A percentile compares a stretch with the other conserved stretches of the same genome.
Evolutionary conservation across 2,888 invertebrate species (phyloP).

Genomic region (Drosophila cracens): DNA sequence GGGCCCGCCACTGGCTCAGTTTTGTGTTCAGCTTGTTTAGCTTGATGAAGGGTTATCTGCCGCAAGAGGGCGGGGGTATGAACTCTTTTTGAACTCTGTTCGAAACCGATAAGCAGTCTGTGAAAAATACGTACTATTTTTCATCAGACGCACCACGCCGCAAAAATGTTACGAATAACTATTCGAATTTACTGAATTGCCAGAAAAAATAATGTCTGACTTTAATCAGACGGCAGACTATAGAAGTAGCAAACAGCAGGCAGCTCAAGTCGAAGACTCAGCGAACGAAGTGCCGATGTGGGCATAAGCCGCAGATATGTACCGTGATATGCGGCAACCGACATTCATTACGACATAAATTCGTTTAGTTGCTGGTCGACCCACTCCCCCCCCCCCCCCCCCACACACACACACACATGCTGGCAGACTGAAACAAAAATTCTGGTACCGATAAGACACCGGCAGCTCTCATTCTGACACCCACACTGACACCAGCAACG

Average conservation of each 20-base stretch:
- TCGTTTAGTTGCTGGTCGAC: conserved; percentile 55
- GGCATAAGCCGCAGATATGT: conserved; percentile 66
- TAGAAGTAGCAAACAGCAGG: conserved; percentile 2
- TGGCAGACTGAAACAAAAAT: conserved; percentile 15
- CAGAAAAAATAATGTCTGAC: conserved; percentile 20
- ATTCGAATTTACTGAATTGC: conserved; percentile 41
- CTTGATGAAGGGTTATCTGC: conserved; percentile 23
- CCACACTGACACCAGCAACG: conserved; percentile 4
- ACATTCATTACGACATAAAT: conserved; percentile 78
- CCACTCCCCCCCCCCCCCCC: not conserved
- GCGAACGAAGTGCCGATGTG: conserved; percentile 54
- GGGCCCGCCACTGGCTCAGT: conserved; percentile 17
- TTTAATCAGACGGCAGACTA: conserved; percentile 38
- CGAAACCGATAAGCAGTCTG: conserved; percentile 30
- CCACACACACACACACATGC: conserved; percentile 2
- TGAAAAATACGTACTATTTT: conserved; percentile 23
- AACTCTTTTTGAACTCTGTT: conserved; percentile 36
- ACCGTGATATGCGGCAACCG: conserved; percentile 68
- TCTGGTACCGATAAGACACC: conserved; percentile 37
- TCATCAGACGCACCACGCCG: conserved; percentile 12
- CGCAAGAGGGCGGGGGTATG: conserved; percentile 10
- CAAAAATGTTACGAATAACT: conserved; percentile 50
- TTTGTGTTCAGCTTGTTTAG: conserved; percentile 35
- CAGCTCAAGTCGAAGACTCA: conserved; percentile 6
- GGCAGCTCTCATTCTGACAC: conserved; percentile 5